Evolutionary conservation across 1,140 invertebrate genomes (phyloP).

Genomic region (Berghia stephanieae): DNA sequence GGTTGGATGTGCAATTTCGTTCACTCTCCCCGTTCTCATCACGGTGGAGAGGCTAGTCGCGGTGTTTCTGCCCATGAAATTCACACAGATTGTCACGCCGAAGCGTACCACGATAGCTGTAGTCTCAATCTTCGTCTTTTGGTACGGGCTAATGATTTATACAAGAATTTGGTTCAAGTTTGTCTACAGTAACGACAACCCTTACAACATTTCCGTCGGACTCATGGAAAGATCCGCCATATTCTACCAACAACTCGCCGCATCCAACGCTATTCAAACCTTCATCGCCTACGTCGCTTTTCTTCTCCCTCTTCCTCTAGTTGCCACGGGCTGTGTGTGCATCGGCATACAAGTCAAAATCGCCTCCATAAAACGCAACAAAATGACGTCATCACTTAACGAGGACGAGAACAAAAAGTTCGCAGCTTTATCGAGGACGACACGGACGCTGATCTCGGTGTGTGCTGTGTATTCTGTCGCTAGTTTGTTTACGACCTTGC

Average conservation of each 20-base stretch:
- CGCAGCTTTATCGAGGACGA: background rate
- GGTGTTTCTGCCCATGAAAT: constrained; percentile 14
- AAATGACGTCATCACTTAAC: no score
- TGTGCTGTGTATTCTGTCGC: constrained; percentile 13
- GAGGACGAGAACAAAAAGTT: background rate
- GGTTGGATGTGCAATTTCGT: background rate
- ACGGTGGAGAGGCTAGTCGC: constrained; percentile 20
- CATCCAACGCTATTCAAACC: background rate
- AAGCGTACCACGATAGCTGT: background rate
- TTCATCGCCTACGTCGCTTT: background rate
- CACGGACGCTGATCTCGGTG: constrained; percentile 16
- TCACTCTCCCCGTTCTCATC: constrained; percentile 10
- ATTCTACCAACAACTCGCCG: background rate
- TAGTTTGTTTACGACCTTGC: background rate
- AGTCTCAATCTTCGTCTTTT: background rate
- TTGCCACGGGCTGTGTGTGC: background rate
- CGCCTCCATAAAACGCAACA: background rate
- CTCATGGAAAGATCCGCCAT: background rate
- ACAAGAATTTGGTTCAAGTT: constrained; percentile 12
- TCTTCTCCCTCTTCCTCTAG: background rate
- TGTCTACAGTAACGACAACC: background rate
- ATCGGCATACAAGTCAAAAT: constrained; percentile 18
- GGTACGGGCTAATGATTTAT: background rate
- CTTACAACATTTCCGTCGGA: background rate
- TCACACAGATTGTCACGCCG: background rate